Evolutionary conservation across 2,113 vertebrate genomes (phyloP).

Genomic region (Alaudala cheleensis): DNA sequence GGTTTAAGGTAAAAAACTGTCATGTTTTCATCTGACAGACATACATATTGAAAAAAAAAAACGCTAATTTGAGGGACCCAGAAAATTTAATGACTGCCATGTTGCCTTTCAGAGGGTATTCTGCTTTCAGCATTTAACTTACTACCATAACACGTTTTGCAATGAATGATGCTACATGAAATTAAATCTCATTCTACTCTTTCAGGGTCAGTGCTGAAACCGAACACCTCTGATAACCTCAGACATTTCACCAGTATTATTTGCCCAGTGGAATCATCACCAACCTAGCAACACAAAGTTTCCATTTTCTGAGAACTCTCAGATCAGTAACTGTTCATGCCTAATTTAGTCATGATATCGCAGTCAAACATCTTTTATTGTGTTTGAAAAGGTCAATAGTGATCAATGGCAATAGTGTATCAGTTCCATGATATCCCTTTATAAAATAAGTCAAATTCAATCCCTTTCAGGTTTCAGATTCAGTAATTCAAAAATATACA

Average conservation of each 20-base stretch:
- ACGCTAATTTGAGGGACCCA: neutral
- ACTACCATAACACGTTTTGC: neutral
- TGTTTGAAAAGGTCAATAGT: neutral
- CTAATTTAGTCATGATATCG: slow-evolving; percentile 26
- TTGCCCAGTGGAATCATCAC: neutral
- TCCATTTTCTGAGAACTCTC: neutral
- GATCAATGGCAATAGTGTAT: neutral
- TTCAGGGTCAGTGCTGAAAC: slow-evolving; percentile 1
- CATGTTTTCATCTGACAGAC: neutral
- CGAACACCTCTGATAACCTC: neutral
- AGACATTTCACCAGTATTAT: neutral
- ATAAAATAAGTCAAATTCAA: neutral
- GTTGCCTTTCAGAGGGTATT: neutral
- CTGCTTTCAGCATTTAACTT: neutral
- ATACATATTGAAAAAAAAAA: neutral
- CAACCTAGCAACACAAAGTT: neutral
- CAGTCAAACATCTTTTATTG: neutral
- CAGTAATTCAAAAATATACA: neutral
- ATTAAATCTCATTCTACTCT: neutral
- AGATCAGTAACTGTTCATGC: neutral
- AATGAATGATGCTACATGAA: neutral
- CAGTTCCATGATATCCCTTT: neutral
- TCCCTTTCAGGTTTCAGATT: neutral
- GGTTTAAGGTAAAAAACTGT: neutral
- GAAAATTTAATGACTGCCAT: neutral